Base-by-base conservation (phyloP, 2,113 vertebrate species). In the Planiliza haematocheilus region DNA sequence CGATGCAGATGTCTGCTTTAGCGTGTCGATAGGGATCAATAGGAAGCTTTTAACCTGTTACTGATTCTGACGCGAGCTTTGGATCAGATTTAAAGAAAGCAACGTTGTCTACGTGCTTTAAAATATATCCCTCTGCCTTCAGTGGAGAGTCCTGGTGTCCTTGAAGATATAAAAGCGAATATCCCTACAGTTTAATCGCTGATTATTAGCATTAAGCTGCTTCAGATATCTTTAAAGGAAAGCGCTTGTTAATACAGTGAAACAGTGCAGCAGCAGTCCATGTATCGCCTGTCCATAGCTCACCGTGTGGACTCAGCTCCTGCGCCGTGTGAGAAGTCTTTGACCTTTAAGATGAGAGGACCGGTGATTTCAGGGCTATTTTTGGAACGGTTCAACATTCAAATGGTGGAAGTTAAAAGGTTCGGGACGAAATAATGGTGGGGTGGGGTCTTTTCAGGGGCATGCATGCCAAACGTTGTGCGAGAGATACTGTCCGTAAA, bases 311-410 rank as follows among this genome's bases (percentile, higher is more conserved):
- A 34, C 43, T 9, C 64, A 50, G 42, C 48, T 46, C 8, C 16
- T 65, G 45, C 37, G 42, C 13, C 49, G 37, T 1, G 55, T 62
- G 55, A 59, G 65, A 58, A 57, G 77, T 77, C 55, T 61, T 67
- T 74, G 75, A 86, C 86, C 80, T 85, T 82, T 85, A 73, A 77
- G 58, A 30, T 43, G 46, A 77, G 61, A 79, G 18, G 8, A 24
- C 7, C 50, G 60, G 8, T 64, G 39, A 45, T 55, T 56, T 56
- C n/a, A 52, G 7, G 10, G 77, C 46, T 86, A 74, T 83, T 85
- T 85, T 64, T 80, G 55, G 82, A 58, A 46, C 11, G 13, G 53
- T 66, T 62, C 69, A 75, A 87, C 77, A 84, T 85, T 85, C 64
- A 81, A 10, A 85, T 42, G 43, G 66, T 65, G 39, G 58, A 46